Evolutionary conservation across 2,888 invertebrate genomes (phyloP).

Genomic region (Erannis defoliaria): DNA sequence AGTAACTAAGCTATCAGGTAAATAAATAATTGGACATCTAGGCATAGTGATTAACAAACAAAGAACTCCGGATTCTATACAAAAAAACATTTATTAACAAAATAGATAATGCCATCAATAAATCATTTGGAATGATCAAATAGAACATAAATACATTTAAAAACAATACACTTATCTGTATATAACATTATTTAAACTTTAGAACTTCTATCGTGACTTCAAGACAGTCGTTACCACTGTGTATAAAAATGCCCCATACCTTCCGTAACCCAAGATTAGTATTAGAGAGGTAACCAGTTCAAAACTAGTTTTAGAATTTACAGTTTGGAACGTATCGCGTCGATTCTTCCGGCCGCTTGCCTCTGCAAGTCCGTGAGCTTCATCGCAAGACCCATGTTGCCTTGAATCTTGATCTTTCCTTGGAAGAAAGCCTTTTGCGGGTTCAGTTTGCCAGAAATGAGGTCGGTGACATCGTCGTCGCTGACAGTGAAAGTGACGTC

Average conservation of each 20-base stretch:
- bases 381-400: conserved; percentile 98
- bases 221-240: conserved; percentile 28
- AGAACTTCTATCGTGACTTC: conserved; percentile 29
- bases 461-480: conserved; percentile 95
- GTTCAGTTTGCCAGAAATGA: conserved; percentile 96
- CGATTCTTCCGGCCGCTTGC: conserved; percentile 91
- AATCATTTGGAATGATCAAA: conserved; percentile 69
- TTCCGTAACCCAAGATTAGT: conserved; percentile 59
- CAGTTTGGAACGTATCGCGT: conserved; percentile 91
- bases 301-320: conserved; percentile 76
- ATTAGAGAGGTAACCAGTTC: conserved; percentile 40
- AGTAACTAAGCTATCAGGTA: no score
- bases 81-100: conserved; percentile 63
- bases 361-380: conserved; percentile 95
- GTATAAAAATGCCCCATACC: conserved; percentile 64
- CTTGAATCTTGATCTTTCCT: conserved; percentile 98
- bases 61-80: conserved; percentile 31
- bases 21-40: no score
- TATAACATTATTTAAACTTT: conserved; percentile 35
- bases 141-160: conserved; percentile 51
- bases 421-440: conserved; percentile 98
- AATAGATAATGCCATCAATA: conserved; percentile 53
- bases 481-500: conserved; percentile 96
- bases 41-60: no score
- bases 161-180: conserved; percentile 42